Evolutionary conservation across 2,888 invertebrate genomes (phyloP).

Genomic region (Hypomecis punctinalis): DNA sequence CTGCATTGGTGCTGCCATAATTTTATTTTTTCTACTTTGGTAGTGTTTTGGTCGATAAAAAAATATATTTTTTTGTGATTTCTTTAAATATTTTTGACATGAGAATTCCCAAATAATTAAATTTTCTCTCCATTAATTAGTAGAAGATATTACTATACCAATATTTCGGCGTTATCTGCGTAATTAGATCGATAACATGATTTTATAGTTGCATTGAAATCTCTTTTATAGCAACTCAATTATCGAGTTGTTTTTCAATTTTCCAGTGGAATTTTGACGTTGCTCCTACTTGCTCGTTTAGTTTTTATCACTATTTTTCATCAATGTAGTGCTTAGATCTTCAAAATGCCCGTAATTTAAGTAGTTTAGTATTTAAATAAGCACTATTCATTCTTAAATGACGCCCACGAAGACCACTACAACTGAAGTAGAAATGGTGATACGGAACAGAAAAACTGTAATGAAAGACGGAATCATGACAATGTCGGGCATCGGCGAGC

Average conservation of each 20-base stretch:
- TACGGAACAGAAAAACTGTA: constrained; percentile 93
- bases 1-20: constrained; percentile 22
- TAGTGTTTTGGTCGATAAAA: not conserved
- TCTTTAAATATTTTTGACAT: not conserved
- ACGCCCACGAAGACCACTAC: constrained; percentile 92
- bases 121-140: too few species aligned
- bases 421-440: constrained; percentile 94
- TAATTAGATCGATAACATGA: too few species aligned
- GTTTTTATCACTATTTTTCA: constrained; percentile 60
- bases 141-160: not conserved
- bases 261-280: constrained; percentile 81
- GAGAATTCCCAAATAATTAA: too few species aligned
- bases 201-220: constrained; percentile 7
- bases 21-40: not conserved
- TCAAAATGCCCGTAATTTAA: constrained; percentile 76
- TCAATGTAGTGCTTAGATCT: constrained; percentile 78
- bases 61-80: not conserved
- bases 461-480: constrained; percentile 95
- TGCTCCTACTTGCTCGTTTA: constrained; percentile 67
- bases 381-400: constrained; percentile 79
- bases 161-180: not conserved
- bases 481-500: constrained; percentile 95
- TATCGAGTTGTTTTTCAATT: constrained; percentile 80
- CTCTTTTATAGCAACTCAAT: constrained; percentile 55
- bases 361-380: constrained; percentile 73